Base-by-base conservation (phyloP, 2,797 vertebrate species). In the Phrynocephalus vlangalii region DNA sequence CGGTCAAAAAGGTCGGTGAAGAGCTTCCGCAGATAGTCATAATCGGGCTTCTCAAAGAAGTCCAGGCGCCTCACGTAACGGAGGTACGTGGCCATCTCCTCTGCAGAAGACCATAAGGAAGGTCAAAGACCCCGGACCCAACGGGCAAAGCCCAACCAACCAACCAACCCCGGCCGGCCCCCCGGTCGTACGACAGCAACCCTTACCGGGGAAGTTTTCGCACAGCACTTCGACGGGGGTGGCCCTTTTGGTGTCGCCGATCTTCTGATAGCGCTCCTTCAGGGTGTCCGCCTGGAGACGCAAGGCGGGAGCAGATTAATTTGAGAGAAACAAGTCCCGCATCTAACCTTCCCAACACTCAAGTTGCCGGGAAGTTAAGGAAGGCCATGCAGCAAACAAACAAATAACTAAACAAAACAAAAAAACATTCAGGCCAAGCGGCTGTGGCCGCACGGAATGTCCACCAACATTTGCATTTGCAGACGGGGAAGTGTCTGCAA, bases 221-320 rank as follows among this genome's bases (percentile, higher is more conserved):
- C 99, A 99, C 88, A 99, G 98, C 94, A 98, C 98, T 96, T 99
- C 99, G 15, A 99, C 98, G 0, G 98, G 98, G 0, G 98, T 99
- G 72, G 98, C 98, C 90, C 98, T 97, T 95, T 99, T 99, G 94
- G 99, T 99, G 96, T 99, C 99, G 0, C 99, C 99, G 0, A 99
- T 99, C 95, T 99, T 99, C 97, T 99, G 99, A 93, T 99, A 99
- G 91, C 98, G 96, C 95, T 99, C 99, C 95, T 99, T 99, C 85
- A 99, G 95, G 3, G 98, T 99, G 96, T 99, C 99, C 0, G 98
- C 99, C 99, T 99, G 91, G 15, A 0, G 8, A 0, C 6, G 30
- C 30, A 38, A 33, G 30, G 18, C 50, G 3, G 13, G 50, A n/a
- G 20, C 60, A 63, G 60, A 63, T 63, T 20, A 5, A 15, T 63